Evolutionary conservation across 2,113 vertebrate genomes (phyloP), one percentile per base, ranked within the genome.

Genomic region (Sebastes schlegelii): DNA sequence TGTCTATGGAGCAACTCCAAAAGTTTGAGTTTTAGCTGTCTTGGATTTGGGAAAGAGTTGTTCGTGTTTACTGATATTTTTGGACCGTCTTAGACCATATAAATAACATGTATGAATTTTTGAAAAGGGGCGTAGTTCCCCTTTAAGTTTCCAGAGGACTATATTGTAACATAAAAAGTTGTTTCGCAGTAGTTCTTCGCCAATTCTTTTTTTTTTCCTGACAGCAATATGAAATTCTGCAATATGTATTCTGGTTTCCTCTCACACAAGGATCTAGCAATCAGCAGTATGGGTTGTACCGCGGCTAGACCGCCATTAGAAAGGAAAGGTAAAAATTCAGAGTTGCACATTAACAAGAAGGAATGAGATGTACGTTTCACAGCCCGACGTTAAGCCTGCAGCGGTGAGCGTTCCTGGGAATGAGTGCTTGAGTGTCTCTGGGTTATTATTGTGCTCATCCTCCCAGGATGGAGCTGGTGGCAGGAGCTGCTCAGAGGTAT

Each of bases 381-480:
- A 34, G 69, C 16, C 57, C 48, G 70, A 68, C 71, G 72, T 66
- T 43, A 49, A 79, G 88, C 91, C 79, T 65, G 74, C 62, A 86
- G 91, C 84, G 67, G 51, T 89, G 51, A 80, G 66, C 67, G 70
- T 88, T 67, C 55, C 81, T 89, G 73, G 48, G 74, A 86, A 79
- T 64, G 69, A 49, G 57, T 60, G 72, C 66, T 19, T 60, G 74
- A 83, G 42, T 86, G 74, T 87, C 81, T 86, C 49, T 84, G 79
- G 69, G 76, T 86, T 91, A 83, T 91, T 79, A 91, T 74, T 81
- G 82, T 88, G 67, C 70, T 60, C 17, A 17, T 89, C 75, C 86
- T 92, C 77, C 75, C 68, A 74, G 83, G 86, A 76, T 76, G 49
- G 65, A 82, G 83, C 77, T 88, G 77, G 75, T 86, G 83, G 86